Evolutionary conservation across 2,797 vertebrate genomes (phyloP).

Genomic region (Nyctalus aviator): DNA sequence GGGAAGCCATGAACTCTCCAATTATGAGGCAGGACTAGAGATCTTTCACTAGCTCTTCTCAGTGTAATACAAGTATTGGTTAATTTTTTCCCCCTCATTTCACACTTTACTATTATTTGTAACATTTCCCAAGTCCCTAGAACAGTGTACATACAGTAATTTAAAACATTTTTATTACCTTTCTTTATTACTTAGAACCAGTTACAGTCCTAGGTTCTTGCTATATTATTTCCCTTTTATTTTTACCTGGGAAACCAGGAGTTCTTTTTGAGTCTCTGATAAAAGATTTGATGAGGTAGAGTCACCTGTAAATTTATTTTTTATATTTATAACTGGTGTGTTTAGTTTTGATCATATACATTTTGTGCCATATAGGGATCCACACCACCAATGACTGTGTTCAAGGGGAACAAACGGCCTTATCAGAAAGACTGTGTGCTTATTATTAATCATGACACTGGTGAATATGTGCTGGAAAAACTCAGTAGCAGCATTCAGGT

Average conservation of each 20-base stretch:
- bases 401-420: constrained; percentile 98
- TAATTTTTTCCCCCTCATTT: not conserved
- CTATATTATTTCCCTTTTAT: not conserved
- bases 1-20: not conserved
- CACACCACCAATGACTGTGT: constrained; percentile 98
- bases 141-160: not conserved
- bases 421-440: constrained; percentile 99
- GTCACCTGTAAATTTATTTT: not conserved
- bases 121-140: not conserved
- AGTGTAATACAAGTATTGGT: not conserved
- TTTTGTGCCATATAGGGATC: constrained; percentile 91
- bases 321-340: not conserved
- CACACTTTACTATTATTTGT: not conserved
- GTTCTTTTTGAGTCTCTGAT: constrained; percentile 16
- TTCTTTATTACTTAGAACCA: constrained; percentile 15
- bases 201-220: not conserved
- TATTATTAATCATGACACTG: constrained; percentile 99
- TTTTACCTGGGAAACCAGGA: constrained; percentile 11
- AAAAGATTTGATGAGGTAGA: not conserved
- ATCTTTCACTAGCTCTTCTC: not conserved
- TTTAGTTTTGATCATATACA: constrained; percentile 10
- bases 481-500: constrained; percentile 99
- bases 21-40: not conserved
- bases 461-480: constrained; percentile 98
- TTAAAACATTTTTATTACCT: not conserved